These are phyloP conservation scores for Fistularia tabacaria DNA, from an alignment of 2,797 vertebrate species.

Conservation along the genomic window DNA sequence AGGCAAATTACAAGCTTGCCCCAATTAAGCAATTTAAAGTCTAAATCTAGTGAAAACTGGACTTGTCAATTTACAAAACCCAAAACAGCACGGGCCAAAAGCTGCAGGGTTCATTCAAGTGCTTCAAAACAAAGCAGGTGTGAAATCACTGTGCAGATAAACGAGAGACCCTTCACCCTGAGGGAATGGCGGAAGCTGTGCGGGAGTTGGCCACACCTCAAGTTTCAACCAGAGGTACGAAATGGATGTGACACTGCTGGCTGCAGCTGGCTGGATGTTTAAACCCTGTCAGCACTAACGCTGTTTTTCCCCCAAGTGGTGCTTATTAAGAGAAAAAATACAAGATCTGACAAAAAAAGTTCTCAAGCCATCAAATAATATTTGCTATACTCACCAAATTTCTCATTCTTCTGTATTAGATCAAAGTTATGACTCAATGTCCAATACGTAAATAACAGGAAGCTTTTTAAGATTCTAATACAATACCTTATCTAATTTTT, in stretches of 20 bases:
- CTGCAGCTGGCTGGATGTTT: conserved; percentile 13
- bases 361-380: too few species aligned
- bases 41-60: neutral
- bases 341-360: too few species aligned
- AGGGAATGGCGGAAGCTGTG: conserved; percentile 32
- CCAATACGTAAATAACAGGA: too few species aligned
- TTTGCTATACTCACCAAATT: too few species aligned
- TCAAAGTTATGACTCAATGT: too few species aligned
- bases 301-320: neutral
- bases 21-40: too few species aligned
- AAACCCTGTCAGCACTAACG: conserved; percentile 25
- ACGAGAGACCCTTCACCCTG: conserved; percentile 21
- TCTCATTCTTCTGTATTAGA: too few species aligned
- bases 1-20: too few species aligned
- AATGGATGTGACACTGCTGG: conserved; percentile 23
- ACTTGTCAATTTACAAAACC: conserved; percentile 18
- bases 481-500: too few species aligned
- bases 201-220: conserved; percentile 21
- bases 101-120: conserved; percentile 33
- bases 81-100: conserved; percentile 30
- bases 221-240: conserved; percentile 43
- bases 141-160: conserved; percentile 34
- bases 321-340: neutral
- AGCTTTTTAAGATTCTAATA: too few species aligned
- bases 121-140: conserved; percentile 43